Evolutionary conservation across 2,113 vertebrate species (phyloP), one percentile per base, ranked within the genome.

Genomic region (Lasiurus borealis): DNA sequence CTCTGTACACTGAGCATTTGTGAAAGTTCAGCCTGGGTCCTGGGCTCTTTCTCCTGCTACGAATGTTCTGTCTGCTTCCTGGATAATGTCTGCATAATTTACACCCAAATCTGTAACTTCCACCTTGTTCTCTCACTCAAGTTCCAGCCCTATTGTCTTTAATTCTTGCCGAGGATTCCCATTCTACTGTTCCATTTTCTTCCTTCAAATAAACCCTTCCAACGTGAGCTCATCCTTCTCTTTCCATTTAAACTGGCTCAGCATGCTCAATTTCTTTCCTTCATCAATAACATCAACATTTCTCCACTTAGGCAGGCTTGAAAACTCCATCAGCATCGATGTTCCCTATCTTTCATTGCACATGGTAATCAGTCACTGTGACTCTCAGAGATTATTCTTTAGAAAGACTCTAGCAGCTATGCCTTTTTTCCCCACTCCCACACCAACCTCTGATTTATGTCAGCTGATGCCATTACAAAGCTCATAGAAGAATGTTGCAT

Each of bases 401-500:
- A 80, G 68, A 91, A 85, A 93, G 64, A 89, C 12, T 68, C 50
- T 72, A 21, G 50, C 19, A 81, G 23, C 44, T 66, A 15, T 13
- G 14, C 10, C 46, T 80, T 71, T 89, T 78, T 46, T 23, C 76
- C 48, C 25, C 78, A 15, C 48, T 69, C 10, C 40, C 36, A 19
- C 4, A 21, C 31, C 11, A 88, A 75, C 69, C 62, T 36, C n/a
- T 59, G 64, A 46, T 92, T 87, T 85, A 75, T 90, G 36, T 86
- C 81, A 94, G 27, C 80, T 85, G 82, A 78, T 16, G 14, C 54
- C 44, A 90, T 68, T 85, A 69, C 29, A 90, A 69, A 95, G 68
- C 88, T 95, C 75, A n/a, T 34, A 92, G 72, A 52, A 71, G 91
- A 95, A 85, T 16, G 50, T 88, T 54, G 59, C 62, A 40, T 88